These are phyloP conservation scores for Bombycilla garrulus DNA, from an alignment of 2,113 vertebrate species.

Conservation along the genomic window DNA sequence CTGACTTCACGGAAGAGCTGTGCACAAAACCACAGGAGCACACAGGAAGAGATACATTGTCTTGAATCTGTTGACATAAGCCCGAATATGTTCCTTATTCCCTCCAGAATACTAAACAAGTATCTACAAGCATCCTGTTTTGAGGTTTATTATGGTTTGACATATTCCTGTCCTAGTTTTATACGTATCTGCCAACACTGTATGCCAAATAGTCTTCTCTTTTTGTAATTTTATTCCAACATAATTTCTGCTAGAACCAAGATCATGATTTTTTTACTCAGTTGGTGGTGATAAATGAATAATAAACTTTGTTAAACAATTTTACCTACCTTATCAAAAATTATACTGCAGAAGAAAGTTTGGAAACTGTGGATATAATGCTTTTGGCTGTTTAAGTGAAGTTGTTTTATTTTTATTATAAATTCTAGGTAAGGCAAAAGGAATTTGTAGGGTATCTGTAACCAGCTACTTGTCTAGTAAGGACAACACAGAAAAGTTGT, in stretches of 20 bases:
- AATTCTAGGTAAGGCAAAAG: not conserved
- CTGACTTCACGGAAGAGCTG: not conserved
- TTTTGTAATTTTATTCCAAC: not conserved
- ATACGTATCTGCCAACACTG: not conserved
- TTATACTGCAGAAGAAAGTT: not conserved
- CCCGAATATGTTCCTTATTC: not conserved
- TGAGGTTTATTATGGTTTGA: not conserved
- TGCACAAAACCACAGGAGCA: not conserved
- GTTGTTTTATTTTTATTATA: not conserved
- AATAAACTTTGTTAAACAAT: not conserved
- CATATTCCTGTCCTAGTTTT: not conserved
- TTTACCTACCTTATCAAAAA: not conserved
- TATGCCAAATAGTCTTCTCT: not conserved
- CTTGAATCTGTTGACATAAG: not conserved
- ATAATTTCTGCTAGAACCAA: not conserved
- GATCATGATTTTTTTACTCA: not conserved
- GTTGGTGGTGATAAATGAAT: not conserved
- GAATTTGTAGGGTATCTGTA: not conserved
- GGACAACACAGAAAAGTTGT: rapidly evolving
- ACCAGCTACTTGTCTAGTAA: not conserved
- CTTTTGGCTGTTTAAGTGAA: not conserved
- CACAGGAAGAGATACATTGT: not conserved
- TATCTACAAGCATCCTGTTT: not conserved
- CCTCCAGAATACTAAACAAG: not conserved
- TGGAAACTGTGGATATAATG: not conserved